Evolutionary conservation across 2,113 vertebrate genomes (phyloP).

Genomic region (Syngnathoides biaculeatus): DNA sequence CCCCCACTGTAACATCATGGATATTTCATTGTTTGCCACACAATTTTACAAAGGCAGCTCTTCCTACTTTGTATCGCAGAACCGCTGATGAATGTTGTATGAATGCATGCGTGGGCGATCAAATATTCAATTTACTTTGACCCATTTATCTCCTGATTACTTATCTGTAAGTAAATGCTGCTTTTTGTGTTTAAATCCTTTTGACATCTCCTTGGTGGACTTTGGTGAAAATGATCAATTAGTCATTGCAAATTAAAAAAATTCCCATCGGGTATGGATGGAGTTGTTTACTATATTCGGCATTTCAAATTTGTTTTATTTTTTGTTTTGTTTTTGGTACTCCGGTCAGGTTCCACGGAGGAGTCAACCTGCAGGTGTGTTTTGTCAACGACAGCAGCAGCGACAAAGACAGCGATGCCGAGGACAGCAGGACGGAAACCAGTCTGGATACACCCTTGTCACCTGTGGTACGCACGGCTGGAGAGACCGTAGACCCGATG

Average conservation of each 20-base stretch:
- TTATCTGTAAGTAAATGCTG: background rate
- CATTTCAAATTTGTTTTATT: no score
- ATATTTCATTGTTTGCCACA: background rate
- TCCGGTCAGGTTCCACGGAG: conserved; percentile 80
- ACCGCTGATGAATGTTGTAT: background rate
- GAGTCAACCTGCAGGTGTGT: conserved; percentile 95
- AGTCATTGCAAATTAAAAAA: no score
- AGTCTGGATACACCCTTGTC: conserved; percentile 93
- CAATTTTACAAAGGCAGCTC: background rate
- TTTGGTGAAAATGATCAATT: no score
- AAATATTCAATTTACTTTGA: background rate
- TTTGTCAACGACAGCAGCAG: conserved; percentile 97
- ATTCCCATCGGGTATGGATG: background rate
- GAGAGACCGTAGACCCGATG: background rate
- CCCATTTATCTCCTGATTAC: background rate
- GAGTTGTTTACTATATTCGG: background rate
- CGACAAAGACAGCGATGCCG: conserved; percentile 94
- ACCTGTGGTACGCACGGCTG: conserved; percentile 78
- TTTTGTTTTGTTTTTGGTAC: no score
- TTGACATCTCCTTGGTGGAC: background rate
- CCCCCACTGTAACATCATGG: background rate
- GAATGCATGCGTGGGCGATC: background rate
- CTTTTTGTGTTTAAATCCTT: background rate
- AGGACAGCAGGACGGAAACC: conserved; percentile 96
- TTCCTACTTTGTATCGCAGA: background rate